phyloP scores from a whole-genome alignment of 2,113 vertebrate genomes.

The Galemys pyrenaicus region DNA sequence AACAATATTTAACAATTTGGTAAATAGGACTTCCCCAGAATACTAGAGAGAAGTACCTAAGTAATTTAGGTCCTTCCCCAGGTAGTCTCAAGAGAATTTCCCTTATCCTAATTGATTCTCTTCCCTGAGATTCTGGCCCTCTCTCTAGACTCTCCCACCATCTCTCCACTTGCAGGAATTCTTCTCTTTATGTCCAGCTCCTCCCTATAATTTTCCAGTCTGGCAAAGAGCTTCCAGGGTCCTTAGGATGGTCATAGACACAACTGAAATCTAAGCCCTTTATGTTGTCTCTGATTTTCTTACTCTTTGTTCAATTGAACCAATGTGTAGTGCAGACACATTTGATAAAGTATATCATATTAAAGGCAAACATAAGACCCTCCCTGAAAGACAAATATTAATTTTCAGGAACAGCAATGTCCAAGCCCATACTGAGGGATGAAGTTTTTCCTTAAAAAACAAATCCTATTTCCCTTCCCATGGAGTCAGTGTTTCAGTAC shows the following conservation, averaged over 20 bases:
- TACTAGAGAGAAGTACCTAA: not conserved
- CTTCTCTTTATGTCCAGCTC: not conserved
- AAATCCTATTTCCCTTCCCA: not conserved
- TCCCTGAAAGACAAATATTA: not conserved
- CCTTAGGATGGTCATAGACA: not conserved
- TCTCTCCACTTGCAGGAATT: not conserved
- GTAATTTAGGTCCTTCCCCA: not conserved
- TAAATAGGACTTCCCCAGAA: not conserved
- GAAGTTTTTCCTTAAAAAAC: not conserved
- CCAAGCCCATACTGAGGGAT: not conserved
- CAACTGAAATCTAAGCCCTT: not conserved
- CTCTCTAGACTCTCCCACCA: not conserved
- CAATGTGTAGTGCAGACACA: not conserved
- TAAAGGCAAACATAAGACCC: not conserved
- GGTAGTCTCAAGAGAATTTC: not conserved
- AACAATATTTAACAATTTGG: slow-evolving; percentile 18
- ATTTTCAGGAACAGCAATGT: not conserved
- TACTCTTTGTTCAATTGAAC: not conserved
- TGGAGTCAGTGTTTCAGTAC: not conserved
- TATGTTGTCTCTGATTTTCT: not conserved
- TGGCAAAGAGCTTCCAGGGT: not conserved
- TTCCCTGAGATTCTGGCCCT: not conserved
- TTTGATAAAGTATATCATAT: not conserved
- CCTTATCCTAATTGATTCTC: not conserved
- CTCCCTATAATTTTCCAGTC: not conserved